These are phyloP conservation scores for Zaprionus obscuricornis DNA, from an alignment of 2,888 invertebrate genomes.

Conservation along the genomic window DNA sequence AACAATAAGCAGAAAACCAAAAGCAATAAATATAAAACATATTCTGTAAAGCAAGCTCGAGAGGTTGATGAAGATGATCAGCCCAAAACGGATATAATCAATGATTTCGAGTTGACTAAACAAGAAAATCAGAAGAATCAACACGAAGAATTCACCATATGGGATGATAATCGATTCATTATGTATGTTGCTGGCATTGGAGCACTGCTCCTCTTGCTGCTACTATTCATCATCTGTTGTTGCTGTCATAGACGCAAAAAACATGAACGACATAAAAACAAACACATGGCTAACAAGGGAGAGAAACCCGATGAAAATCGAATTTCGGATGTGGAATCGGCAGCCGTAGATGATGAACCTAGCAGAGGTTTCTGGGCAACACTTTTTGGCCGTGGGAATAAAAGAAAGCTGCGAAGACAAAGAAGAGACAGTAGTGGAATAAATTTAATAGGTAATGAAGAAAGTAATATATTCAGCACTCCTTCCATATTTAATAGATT, in stretches of 20 bases:
- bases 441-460: too few relatives aligned
- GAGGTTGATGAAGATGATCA: too few relatives aligned
- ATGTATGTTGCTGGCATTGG: slow-evolving; percentile 40
- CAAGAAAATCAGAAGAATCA: too few relatives aligned
- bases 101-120: too few relatives aligned
- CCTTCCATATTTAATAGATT: too few relatives aligned
- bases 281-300: too few relatives aligned
- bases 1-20: too few relatives aligned
- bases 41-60: too few relatives aligned
- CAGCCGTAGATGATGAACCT: rapidly evolving
- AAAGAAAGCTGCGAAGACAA: background rate
- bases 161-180: slow-evolving; percentile 37
- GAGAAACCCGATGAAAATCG: background rate
- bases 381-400: slow-evolving; percentile 23
- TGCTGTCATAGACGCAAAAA: slow-evolving; percentile 34
- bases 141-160: slow-evolving; percentile 54
- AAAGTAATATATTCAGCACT: too few relatives aligned
- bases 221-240: slow-evolving; percentile 50
- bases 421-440: too few relatives aligned
- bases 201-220: slow-evolving; percentile 39
- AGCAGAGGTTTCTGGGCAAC: slow-evolving; percentile 14
- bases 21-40: too few relatives aligned
- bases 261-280: background rate
- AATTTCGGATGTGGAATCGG: background rate
- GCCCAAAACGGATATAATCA: too few relatives aligned